A percentile compares a stretch with the other conserved stretches of the same genome.
Conservation (phyloP, 2,888 invertebrate genomes). For the Tribolium freemani region DNA sequence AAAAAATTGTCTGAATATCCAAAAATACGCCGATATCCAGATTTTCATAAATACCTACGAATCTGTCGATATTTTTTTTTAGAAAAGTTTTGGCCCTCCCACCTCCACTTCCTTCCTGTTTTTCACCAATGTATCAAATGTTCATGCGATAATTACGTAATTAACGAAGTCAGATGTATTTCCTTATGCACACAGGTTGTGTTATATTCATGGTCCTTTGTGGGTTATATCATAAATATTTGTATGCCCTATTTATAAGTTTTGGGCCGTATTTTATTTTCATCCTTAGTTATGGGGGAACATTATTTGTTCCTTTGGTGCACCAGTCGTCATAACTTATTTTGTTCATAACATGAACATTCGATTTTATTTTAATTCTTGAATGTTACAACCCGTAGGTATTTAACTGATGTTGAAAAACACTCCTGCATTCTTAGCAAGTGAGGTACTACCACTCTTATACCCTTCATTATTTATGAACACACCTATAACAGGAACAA, state of each 20-base stretch:
- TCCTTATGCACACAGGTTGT: neutral
- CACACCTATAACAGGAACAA: neutral
- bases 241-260: too few relatives aligned
- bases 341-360: neutral
- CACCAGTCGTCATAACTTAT: neutral
- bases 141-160: neutral
- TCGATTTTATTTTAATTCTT: neutral
- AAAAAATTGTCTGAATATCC: too few relatives aligned
- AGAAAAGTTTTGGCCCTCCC: constrained; percentile 23
- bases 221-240: neutral
- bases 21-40: neutral
- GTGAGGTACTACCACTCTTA: neutral
- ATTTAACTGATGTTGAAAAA: neutral
- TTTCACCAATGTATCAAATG: neutral
- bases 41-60: constrained; percentile 13
- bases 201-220: neutral
- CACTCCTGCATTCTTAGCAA: neutral
- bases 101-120: constrained; percentile 25
- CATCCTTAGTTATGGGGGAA: neutral
- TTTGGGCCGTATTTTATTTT: neutral
- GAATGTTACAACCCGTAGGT: neutral
- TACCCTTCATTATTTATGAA: neutral
- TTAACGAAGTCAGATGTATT: neutral
- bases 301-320: too few relatives aligned
- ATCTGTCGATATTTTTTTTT: constrained; percentile 1